phyloP scores from a whole-genome alignment of 2,888 invertebrate genomes.

The Sialis lutaria region DNA sequence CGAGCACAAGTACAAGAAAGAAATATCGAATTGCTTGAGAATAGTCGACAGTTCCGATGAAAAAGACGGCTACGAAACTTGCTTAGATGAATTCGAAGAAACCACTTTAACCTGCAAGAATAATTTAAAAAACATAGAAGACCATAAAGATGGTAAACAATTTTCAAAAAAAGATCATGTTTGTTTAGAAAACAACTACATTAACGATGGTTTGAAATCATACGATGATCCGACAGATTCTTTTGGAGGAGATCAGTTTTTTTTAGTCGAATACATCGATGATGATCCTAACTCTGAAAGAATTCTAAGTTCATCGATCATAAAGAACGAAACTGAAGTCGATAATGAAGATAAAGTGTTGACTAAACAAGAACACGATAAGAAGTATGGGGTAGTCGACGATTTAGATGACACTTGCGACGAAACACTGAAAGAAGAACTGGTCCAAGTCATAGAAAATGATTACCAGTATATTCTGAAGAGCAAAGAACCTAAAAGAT shows the following conservation, averaged over 20 bases:
- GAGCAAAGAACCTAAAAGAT: slow-evolving; percentile 8
- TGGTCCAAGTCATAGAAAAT: neutral
- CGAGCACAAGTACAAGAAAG: slow-evolving; percentile 4
- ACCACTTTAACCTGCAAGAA: slow-evolving; percentile 14
- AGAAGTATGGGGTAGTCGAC: neutral
- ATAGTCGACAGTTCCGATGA: slow-evolving; percentile 14
- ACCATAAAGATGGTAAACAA: slow-evolving; percentile 5
- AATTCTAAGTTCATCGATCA: slow-evolving; percentile 20
- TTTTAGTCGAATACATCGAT: slow-evolving; percentile 20
- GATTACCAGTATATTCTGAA: neutral
- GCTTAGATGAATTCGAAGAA: slow-evolving; percentile 39
- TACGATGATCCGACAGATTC: slow-evolving; percentile 16
- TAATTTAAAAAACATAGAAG: neutral
- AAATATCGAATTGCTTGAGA: slow-evolving; percentile 3
- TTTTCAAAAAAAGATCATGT: slow-evolving; percentile 15
- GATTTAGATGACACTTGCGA: neutral
- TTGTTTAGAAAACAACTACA: slow-evolving; percentile 17
- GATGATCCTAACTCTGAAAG: slow-evolving; percentile 9
- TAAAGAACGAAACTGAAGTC: slow-evolving; percentile 8
- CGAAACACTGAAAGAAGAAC: neutral
- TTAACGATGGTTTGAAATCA: slow-evolving; percentile 15
- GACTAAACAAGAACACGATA: neutral
- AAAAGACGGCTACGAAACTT: slow-evolving; percentile 38
- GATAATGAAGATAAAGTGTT: neutral
- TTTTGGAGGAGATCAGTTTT: slow-evolving; percentile 22